Percentiles rank a stretch among this genome's conserved stretches.
These are phyloP conservation scores for Arnoldichthys spilopterus DNA, from an alignment of 2,797 vertebrate genomes.

Conservation along the genomic window DNA sequence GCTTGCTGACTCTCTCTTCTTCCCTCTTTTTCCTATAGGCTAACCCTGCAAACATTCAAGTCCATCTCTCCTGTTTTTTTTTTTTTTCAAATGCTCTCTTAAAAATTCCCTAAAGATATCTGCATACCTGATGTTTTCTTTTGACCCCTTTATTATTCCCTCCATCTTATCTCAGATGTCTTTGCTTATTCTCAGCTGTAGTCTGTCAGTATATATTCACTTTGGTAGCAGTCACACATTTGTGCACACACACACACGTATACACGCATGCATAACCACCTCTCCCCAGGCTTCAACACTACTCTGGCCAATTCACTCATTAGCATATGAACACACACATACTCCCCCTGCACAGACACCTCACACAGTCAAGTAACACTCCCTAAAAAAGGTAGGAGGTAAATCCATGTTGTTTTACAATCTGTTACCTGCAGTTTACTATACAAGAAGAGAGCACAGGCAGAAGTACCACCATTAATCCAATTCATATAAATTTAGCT, in stretches of 20 bases:
- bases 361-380: conserved; percentile 2
- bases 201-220: conserved; percentile 8
- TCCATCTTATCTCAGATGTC: background rate
- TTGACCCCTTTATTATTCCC: background rate
- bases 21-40: conserved; percentile 12
- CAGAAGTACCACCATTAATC: background rate
- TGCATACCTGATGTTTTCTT: background rate
- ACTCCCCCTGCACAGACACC: background rate
- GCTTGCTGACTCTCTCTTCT: conserved; percentile 54
- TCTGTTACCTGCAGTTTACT: conserved; percentile 46
- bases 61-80: background rate
- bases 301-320: conserved; percentile 13
- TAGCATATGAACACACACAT: conserved; percentile 19
- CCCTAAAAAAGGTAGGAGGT: conserved; percentile 30
- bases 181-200: background rate
- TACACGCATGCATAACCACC: conserved; percentile 37
- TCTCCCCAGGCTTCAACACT: conserved; percentile 37
- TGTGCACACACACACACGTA: conserved; percentile 14
- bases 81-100: background rate
- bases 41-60: background rate
- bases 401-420: conserved; percentile 50
- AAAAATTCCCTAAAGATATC: background rate
- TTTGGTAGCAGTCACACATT: background rate
- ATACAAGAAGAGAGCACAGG: background rate
- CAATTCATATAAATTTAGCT: background rate